Base-by-base conservation (phyloP, 2,888 invertebrate species). In the Cactoblastis cactorum region DNA sequence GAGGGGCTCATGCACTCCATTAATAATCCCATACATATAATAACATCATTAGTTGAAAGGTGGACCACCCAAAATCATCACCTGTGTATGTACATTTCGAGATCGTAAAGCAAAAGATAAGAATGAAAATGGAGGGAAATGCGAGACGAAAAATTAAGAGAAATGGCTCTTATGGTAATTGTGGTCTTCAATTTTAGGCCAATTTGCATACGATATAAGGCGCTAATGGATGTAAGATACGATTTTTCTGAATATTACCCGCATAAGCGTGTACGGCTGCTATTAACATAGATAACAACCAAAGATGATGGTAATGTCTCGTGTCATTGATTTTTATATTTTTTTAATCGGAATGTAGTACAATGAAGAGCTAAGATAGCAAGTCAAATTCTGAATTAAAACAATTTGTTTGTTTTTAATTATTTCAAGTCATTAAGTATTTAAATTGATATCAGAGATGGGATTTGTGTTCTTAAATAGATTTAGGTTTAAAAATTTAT, bases 21-120 rank as follows among this genome's bases (percentile, higher is more conserved):
- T 86, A 86, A 87, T 86, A 86, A 85, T 69, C 67, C 67, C 61
- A 65, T 79, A 80, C 78, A 80, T 79, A 84, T 86, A 86, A 85
- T 83, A 85, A 83, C 83, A 83, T 87, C 81, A 81, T 83, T 86
- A 78, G 77, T 70, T 74, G 59, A 65, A 69, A 73, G 62, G 54
- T 53, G 69, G 88, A 87, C 88, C 88, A 89, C 88, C 88, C 88
- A 85, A 87, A 87, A 86, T 87, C 87, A 83, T 83, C 87, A 87
- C 85, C 82, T 85, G 56, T 58, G 67, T 67, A 67, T 63, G 64
- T 71, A 69, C 69, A 69, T 71, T 69, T 67, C 67, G 56, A 59
- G 69, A 74, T 78, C 77, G 67, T 82, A 82, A 83, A 80, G 75
- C 69, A 49, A 50, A 54, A 80, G 79, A 82, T 82, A 84, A 77